These are phyloP conservation scores for Phrynosoma blainvillii DNA, from an alignment of 2,113 vertebrate species.

Conservation along the genomic window DNA sequence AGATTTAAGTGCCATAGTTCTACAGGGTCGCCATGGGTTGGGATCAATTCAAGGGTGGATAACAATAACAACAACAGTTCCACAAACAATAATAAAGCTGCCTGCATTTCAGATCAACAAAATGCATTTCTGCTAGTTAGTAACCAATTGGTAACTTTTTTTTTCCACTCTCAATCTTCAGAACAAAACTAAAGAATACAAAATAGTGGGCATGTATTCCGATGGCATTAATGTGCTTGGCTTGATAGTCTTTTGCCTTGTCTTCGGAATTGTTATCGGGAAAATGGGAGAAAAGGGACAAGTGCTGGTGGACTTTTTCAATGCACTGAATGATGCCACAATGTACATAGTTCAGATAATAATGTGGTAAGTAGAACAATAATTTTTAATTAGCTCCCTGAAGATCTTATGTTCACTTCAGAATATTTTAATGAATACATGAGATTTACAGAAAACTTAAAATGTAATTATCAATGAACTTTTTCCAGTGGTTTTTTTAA, in stretches of 20 bases:
- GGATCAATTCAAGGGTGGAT: too few species aligned
- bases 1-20: background rate
- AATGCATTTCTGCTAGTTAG: constrained; percentile 22
- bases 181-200: constrained; percentile 92
- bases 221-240: constrained; percentile 94
- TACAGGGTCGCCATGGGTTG: too few species aligned
- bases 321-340: constrained; percentile 95
- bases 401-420: constrained; percentile 14
- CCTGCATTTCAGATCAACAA: constrained; percentile 14
- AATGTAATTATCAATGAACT: background rate
- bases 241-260: constrained; percentile 94
- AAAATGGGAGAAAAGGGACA: constrained; percentile 96
- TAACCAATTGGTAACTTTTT: constrained; percentile 29
- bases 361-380: constrained; percentile 88
- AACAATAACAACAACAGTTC: background rate
- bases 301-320: constrained; percentile 94
- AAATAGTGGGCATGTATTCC: constrained; percentile 85
- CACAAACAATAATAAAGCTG: background rate
- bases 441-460: background rate
- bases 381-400: constrained; percentile 28
- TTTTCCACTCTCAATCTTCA: constrained; percentile 68
- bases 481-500: background rate
- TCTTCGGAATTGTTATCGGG: constrained; percentile 94
- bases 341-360: constrained; percentile 97
- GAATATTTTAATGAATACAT: background rate